Evolutionary conservation across 2,797 vertebrate species (phyloP).

Genomic region (Forpus xanthops): DNA sequence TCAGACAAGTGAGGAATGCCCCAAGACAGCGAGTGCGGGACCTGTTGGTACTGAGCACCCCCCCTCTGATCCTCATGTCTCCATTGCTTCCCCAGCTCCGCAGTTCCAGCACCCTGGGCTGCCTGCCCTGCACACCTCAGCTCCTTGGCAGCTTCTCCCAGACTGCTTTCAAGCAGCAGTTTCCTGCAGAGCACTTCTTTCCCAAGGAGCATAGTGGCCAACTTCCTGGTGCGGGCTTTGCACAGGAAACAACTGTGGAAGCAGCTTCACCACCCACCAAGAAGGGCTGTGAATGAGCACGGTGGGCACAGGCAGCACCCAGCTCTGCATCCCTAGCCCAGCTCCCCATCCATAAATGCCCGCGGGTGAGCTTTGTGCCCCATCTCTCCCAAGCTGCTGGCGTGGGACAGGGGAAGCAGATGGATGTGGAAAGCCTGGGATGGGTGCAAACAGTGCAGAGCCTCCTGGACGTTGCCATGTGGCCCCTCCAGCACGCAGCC

Average conservation of each 20-base stretch:
- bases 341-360: accelerated
- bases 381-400: not conserved
- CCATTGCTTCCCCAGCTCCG: accelerated
- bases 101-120: not conserved
- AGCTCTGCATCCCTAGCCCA: not conserved
- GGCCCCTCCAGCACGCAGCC: not conserved
- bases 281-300: not conserved
- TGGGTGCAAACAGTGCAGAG: not conserved
- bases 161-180: conserved; percentile 24
- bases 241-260: conserved; percentile 7
- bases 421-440: accelerated
- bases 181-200: conserved; percentile 45
- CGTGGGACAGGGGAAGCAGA: not conserved
- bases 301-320: not conserved
- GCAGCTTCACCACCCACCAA: not conserved
- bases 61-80: accelerated
- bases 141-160: not conserved
- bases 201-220: not conserved
- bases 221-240: conserved; percentile 10
- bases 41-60: not conserved
- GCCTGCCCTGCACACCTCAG: not conserved
- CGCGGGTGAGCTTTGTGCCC: not conserved
- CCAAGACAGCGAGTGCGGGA: not conserved
- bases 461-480: not conserved
- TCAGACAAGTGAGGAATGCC: not conserved